Evolutionary conservation across 2,888 invertebrate genomes (phyloP).

Genomic region (Calliphora vomitoria): DNA sequence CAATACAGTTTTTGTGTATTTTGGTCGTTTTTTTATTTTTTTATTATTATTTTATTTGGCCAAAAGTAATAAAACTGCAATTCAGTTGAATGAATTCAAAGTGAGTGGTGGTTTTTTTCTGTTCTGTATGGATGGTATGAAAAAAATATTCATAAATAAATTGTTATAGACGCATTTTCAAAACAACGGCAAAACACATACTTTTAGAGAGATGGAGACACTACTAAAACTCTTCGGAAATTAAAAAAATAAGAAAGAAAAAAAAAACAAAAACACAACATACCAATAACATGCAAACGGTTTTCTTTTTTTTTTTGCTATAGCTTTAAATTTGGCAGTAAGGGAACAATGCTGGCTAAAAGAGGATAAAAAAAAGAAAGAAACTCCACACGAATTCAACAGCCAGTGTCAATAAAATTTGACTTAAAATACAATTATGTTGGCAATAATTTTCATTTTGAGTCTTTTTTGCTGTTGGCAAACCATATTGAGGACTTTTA

Average conservation of each 20-base stretch:
- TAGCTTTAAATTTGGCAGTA: constrained; percentile 33
- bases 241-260: constrained; percentile 12
- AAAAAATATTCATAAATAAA: constrained; percentile 60
- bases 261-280: constrained; percentile 4
- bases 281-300: constrained; percentile 68
- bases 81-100: constrained; percentile 61
- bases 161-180: constrained; percentile 66
- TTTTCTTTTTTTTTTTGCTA: constrained; percentile 5
- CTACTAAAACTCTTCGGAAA: constrained; percentile 36
- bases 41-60: constrained; percentile 52
- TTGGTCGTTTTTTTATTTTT: constrained; percentile 7
- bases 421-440: constrained; percentile 75
- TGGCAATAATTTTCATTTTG: constrained; percentile 66
- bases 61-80: constrained; percentile 70
- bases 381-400: constrained; percentile 57
- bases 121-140: neutral
- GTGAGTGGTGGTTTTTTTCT: constrained; percentile 33
- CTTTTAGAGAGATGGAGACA: constrained; percentile 11
- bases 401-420: constrained; percentile 73
- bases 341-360: constrained; percentile 25
- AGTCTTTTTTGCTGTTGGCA: constrained; percentile 20
- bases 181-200: constrained; percentile 45
- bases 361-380: constrained; percentile 9
- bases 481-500: constrained; percentile 40
- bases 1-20: constrained; percentile 68